Base-by-base conservation (phyloP, 2,888 invertebrate species). In the Leucophenga montana region DNA sequence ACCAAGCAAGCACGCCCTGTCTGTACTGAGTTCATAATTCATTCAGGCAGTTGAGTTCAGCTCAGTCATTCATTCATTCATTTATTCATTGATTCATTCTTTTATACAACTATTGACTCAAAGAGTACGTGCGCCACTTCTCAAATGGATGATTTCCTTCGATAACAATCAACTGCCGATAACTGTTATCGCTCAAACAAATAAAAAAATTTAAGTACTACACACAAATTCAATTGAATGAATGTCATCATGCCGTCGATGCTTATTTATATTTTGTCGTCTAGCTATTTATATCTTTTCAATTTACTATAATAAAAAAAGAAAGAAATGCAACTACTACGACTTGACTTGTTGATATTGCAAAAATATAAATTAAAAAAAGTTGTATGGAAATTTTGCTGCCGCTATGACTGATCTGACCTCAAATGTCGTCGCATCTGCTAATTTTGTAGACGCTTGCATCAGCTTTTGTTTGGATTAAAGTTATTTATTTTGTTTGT, bases 401-500 rank as follows among this genome's bases (percentile, higher is more conserved):
- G 20, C 11, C 39, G 39, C 39, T 39, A 11, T 39, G 39, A 8
- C 39, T 39, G 39, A 39, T 39, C 44, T 64, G 46, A 48, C 46
- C 48, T 8, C 5, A 46, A 46, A n/a, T 13, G 62, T 20, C 20
- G 62, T 20, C 20, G 14, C 46, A 46, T 48, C 46, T 64, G 46
- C 22, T 13, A 64, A 48, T 46, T 64, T 48, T 48, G 9, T 18
- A 64, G 20, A 48, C 62, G 22, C 18, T 64, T 64, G 46, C 62
- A 64, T 64, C 62, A 64, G 16, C 46, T 64, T 48, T 48, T 22
- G 18, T 22, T 46, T 22, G 39, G 13, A 59, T 61, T 57, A 27
- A 18, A 22, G 27, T 22, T 39, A 16, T 59, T n/a, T 33, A 39
- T 22, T 22, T 48, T 13, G 13, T 48, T 64, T 64, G 62, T 44